Evolutionary conservation across 1,140 invertebrate genomes (phyloP), one percentile per base, ranked within the genome.

Genomic region (Pentalonia nigronervosa): DNA sequence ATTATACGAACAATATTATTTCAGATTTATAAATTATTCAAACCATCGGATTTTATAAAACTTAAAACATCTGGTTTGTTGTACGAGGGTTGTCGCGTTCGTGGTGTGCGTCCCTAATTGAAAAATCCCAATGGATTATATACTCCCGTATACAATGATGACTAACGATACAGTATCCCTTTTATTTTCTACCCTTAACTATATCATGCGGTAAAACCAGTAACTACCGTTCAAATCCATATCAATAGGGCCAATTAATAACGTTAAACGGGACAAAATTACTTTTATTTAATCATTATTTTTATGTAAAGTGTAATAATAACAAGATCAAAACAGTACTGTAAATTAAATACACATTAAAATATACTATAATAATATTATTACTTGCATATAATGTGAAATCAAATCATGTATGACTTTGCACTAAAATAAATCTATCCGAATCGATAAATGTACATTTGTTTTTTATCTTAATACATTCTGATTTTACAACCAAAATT

Each of bases 61-160:
- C 81, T 84, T 56, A 90, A 86, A 93, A 93, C 91, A 93, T 93
- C 91, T 93, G 91, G 91, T 93, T 84, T 84, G 47, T 84, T 41
- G 81, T 83, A 23, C 20, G 67, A 92, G 90, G 90, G 90, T 93
- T 93, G 81, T 81, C 76, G n/a, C 50, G 6, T 53, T 41, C 91
- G 91, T 23, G 91, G 91, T 92, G 91, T 93, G 91, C 56, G 81
- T 86, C 76, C 48, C 91, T 93, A 93, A 93, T 93, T 93, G 91
- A 93, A 93, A 86, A 93, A 93, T 93, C 91, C 91, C 91, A 41
- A 41, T 86, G 91, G 47, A 93, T 93, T 93, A 93, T 86, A 56
- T 17, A 50, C 53, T n/a, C 90, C 3, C 34, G 25, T 76, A 45
- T 36, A 76, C 91, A 86, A 93, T 53, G 91, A 93, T 93, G 91